Conservation (phyloP, 2,888 invertebrate species). For the Perdita meconis region DNA sequence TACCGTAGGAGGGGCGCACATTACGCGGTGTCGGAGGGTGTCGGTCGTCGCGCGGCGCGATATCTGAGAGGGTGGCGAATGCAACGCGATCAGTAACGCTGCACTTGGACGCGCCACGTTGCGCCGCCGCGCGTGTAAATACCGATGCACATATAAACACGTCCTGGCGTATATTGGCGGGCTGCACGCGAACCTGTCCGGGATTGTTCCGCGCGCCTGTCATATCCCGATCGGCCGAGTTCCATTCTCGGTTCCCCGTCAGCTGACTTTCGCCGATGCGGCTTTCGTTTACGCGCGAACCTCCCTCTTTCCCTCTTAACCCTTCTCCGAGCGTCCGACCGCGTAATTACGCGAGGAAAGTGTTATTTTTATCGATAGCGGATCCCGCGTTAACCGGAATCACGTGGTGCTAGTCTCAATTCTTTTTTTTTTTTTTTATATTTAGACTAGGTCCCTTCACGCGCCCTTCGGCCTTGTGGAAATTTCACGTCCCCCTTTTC, state of each 20-base stretch:
- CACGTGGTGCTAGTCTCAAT: slow-evolving; percentile 33
- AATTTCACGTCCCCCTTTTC: neutral
- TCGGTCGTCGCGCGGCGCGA: neutral
- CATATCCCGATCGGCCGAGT: slow-evolving; percentile 46
- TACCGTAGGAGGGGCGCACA: slow-evolving; percentile 4
- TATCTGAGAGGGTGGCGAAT: neutral
- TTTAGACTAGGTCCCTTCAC: slow-evolving; percentile 45
- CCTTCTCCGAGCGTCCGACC: neutral
- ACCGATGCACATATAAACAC: slow-evolving; percentile 41
- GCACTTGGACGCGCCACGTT: neutral
- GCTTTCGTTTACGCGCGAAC: slow-evolving; percentile 59
- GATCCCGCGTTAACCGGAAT: slow-evolving; percentile 50
- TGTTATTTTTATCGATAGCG: slow-evolving; percentile 54
- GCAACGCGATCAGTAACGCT: slow-evolving; percentile 27
- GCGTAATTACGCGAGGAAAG: slow-evolving; percentile 58
- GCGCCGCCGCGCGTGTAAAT: slow-evolving; percentile 22
- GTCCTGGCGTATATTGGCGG: slow-evolving; percentile 48
- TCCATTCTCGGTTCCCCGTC: slow-evolving; percentile 64
- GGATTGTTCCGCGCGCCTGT: slow-evolving; percentile 72
- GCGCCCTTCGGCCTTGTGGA: neutral
- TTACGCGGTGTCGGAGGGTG: slow-evolving; percentile 8
- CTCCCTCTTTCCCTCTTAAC: too few relatives aligned
- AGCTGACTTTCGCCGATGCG: slow-evolving; percentile 74
- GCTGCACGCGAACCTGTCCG: slow-evolving; percentile 73
- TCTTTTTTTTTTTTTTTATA: too few relatives aligned